Evolutionary conservation across 2,888 invertebrate species (phyloP).

Genomic region (Chrysolina haemoptera): DNA sequence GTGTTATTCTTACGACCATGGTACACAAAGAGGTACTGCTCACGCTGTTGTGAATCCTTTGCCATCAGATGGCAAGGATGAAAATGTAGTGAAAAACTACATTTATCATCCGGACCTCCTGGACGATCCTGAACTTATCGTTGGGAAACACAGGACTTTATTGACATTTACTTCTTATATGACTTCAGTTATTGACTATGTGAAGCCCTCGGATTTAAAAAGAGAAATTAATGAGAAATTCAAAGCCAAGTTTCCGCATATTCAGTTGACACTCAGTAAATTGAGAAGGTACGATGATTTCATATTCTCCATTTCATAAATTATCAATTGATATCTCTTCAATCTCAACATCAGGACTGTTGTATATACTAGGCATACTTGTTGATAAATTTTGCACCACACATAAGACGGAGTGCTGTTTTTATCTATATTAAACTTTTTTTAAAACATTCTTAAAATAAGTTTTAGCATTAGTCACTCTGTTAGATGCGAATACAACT

Average conservation of each 20-base stretch:
- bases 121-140: slow-evolving; percentile 94
- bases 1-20: slow-evolving; percentile 82
- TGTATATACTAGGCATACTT: too few relatives aligned
- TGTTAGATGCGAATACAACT: too few relatives aligned
- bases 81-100: slow-evolving; percentile 55
- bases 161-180: slow-evolving; percentile 91
- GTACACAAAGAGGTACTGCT: slow-evolving; percentile 71
- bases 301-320: background rate
- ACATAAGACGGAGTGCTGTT: too few relatives aligned
- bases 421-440: too few relatives aligned
- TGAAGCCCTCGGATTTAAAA: slow-evolving; percentile 94
- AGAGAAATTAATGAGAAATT: slow-evolving; percentile 98
- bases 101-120: slow-evolving; percentile 88
- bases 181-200: slow-evolving; percentile 97
- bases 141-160: slow-evolving; percentile 89
- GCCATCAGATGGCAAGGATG: slow-evolving; percentile 69
- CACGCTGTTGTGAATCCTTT: slow-evolving; percentile 70
- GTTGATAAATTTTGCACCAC: too few relatives aligned
- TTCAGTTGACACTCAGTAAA: slow-evolving; percentile 96
- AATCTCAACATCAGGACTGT: too few relatives aligned
- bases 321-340: too few relatives aligned
- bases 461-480: too few relatives aligned
- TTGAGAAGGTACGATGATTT: slow-evolving; percentile 82
- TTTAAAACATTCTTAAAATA: too few relatives aligned
- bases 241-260: slow-evolving; percentile 93